Conservation (phyloP, 2,888 invertebrate species). For the Therioaphis trifolii region DNA sequence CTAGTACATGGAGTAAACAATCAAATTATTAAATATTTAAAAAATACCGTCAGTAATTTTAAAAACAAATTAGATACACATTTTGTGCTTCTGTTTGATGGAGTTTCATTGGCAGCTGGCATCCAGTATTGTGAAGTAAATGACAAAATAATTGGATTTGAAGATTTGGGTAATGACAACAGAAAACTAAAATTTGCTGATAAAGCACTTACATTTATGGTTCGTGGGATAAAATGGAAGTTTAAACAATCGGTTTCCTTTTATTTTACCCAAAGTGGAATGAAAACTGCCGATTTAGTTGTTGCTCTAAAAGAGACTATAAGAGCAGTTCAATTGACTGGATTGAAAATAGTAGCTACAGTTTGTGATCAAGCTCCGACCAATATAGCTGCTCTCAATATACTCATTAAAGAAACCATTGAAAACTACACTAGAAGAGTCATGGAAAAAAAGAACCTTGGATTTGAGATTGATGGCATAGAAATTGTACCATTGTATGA, state of each 20-base stretch:
- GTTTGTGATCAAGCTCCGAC: slow-evolving; percentile 31
- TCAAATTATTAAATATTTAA: too few relatives aligned
- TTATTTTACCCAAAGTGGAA: slow-evolving; percentile 20
- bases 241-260: slow-evolving; percentile 38
- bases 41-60: too few relatives aligned
- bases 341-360: slow-evolving; percentile 23
- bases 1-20: too few relatives aligned
- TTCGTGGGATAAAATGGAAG: too few relatives aligned
- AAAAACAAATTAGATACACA: too few relatives aligned
- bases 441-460: not conserved
- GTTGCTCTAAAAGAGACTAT: not conserved
- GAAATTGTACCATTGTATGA: slow-evolving; percentile 35
- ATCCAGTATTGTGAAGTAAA: too few relatives aligned
- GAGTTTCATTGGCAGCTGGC: too few relatives aligned
- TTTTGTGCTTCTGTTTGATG: too few relatives aligned
- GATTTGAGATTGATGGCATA: slow-evolving; percentile 24
- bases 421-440: not conserved
- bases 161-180: too few relatives aligned
- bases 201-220: too few relatives aligned
- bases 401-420: not conserved
- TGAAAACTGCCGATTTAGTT: slow-evolving; percentile 20
- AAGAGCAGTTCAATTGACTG: slow-evolving; percentile 29
- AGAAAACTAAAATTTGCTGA: too few relatives aligned
- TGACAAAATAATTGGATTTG: too few relatives aligned
- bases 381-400: slow-evolving; percentile 58